Base-by-base conservation (phyloP, 2,888 invertebrate species). In the Nineta flava region DNA sequence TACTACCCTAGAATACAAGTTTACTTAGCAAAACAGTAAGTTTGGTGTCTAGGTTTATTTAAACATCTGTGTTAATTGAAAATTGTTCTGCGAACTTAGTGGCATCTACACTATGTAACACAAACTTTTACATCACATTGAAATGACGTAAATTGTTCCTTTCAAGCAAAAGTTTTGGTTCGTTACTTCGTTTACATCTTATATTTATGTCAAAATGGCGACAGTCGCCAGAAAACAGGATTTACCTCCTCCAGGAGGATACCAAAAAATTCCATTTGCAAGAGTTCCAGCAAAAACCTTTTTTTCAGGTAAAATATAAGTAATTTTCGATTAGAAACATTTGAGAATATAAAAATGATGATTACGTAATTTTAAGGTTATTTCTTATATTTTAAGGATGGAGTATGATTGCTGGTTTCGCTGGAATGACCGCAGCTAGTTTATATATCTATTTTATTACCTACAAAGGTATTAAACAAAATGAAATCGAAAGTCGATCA, bases 201-300 rank as follows among this genome's bases (percentile, higher is more conserved):
- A 19, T 19, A 19, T 19, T 19, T 19, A 5, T 26, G 26, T 26
- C 26, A 44, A 44, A 6, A 67, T 69, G 66, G 58, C 63, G 12
- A 51, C 66, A 53, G 53, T 59, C 49, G 56, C 67, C 43, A 73
- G 64, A 58, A 71, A 69, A 61, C 96, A 96, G 70, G 96, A 96
- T 70, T 74, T 96, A 77, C 95, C 96, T 61, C 96, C 96, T 53
- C 69, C 76, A 50, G 94, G 94, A 62, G 96, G 96, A 57, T 96
- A 93, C 65, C 74, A 77, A 55, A 76, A 83, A 16, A 83, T 94
- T 55, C 75, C 75, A 45, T 85, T 68, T 61, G 73, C 76, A 57
- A 74, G 90, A 59, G 66, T 83, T 44, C 84, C 85, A 32, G 77
- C 85, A n/a, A 84, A 75, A 66, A 66, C 71, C 53, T 80, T 74